Conservation (phyloP, 2,888 invertebrate genomes). For the Chymomyza procnemis region DNA sequence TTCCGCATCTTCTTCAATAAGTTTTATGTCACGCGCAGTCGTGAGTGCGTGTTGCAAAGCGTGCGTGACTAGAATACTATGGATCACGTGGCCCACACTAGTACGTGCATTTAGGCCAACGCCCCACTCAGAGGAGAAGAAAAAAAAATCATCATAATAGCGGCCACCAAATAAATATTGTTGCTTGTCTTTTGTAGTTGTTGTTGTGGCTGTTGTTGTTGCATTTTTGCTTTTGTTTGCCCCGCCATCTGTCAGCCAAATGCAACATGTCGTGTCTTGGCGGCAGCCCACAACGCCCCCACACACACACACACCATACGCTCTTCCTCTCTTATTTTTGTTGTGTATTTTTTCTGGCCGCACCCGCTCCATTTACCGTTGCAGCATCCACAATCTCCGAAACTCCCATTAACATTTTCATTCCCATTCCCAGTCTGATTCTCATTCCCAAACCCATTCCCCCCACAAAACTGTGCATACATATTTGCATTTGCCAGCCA, state of each 20-base stretch:
- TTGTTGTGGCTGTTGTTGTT: background rate
- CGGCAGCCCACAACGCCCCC: background rate
- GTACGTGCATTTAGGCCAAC: background rate
- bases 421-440: background rate
- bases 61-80: background rate
- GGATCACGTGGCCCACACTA: background rate
- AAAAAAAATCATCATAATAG: background rate
- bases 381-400: background rate
- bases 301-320: no score
- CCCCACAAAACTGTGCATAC: no score
- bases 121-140: background rate
- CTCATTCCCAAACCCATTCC: background rate
- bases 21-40: background rate
- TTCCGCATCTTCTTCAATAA: background rate
- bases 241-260: background rate
- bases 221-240: background rate
- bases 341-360: background rate
- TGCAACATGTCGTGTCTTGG: background rate
- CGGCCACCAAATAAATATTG: background rate
- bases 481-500: background rate
- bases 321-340: background rate
- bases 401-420: background rate
- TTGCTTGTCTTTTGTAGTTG: background rate
- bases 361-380: background rate
- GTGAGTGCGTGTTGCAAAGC: background rate